These are phyloP conservation scores for Cololabis saira DNA, from an alignment of 2,113 vertebrate species.

Conservation along the genomic window DNA sequence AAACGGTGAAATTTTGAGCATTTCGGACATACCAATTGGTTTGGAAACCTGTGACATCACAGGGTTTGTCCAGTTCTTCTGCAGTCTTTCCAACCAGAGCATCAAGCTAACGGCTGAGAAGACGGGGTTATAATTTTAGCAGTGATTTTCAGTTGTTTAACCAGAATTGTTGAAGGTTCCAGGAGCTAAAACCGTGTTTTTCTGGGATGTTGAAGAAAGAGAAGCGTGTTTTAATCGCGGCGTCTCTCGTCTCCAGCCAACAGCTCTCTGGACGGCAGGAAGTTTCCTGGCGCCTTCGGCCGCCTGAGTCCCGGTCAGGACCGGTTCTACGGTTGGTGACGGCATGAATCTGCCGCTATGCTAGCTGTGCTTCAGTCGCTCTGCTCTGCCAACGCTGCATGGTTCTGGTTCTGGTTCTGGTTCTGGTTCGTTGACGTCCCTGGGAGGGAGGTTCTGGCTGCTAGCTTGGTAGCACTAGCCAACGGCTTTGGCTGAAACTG, in stretches of 20 bases:
- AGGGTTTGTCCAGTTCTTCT: no score
- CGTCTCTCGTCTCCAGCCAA: slow-evolving; percentile 21
- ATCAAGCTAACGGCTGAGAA: no score
- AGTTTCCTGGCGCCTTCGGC: slow-evolving; percentile 18
- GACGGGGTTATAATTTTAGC: no score
- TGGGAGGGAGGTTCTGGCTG: slow-evolving; percentile 10
- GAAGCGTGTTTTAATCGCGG: slow-evolving; percentile 5
- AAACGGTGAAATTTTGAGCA: no score
- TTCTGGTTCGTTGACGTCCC: no score
- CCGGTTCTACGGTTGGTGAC: slow-evolving; percentile 22
- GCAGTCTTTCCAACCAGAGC: no score
- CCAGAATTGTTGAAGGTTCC: no score
- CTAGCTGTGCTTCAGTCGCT: slow-evolving; percentile 9
- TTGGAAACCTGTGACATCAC: no score
- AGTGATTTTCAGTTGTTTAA: no score
- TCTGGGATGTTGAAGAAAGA: not conserved
- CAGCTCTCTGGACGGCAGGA: slow-evolving; percentile 23
- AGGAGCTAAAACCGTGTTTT: no score
- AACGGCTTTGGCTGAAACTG: not conserved
- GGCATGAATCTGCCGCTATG: slow-evolving; percentile 2
- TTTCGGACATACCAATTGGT: no score
- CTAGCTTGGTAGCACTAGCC: slow-evolving; percentile 16
- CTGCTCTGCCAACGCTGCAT: not conserved
- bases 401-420: no score
- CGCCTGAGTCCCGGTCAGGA: not conserved